phyloP scores from a whole-genome alignment of 2,797 vertebrate genomes.

The Hydrophis major region DNA sequence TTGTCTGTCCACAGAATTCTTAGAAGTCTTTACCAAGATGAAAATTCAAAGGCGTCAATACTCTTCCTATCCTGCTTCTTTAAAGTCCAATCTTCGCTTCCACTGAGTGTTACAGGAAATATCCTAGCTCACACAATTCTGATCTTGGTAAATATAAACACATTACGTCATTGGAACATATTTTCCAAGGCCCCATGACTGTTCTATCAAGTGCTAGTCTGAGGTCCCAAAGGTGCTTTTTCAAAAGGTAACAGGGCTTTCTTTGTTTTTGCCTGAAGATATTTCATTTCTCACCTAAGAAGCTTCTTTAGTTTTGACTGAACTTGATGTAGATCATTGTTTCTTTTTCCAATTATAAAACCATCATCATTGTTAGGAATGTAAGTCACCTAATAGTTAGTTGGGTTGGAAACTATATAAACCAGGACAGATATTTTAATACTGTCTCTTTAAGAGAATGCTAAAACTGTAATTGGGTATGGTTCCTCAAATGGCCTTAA shows the following conservation, averaged over 20 bases:
- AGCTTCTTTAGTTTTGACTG: too few species aligned
- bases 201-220: not conserved
- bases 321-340: not conserved
- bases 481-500: too few species aligned
- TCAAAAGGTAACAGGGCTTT: too few species aligned
- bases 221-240: too few species aligned
- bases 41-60: not conserved
- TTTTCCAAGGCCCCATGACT: not conserved
- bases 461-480: too few species aligned
- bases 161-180: not conserved
- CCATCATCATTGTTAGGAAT: not conserved
- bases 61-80: not conserved
- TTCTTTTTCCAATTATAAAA: not conserved
- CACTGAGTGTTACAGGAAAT: not conserved
- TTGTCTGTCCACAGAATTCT: not conserved
- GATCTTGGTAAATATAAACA: not conserved
- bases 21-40: not conserved
- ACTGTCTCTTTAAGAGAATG: too few species aligned
- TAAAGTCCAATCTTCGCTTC: not conserved
- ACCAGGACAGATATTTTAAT: too few species aligned
- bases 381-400: too few species aligned
- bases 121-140: not conserved
- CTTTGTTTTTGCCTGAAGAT: too few species aligned
- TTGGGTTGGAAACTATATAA: too few species aligned
- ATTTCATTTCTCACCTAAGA: too few species aligned